Base-by-base conservation (phyloP, 2,888 invertebrate species). In the Hemithea aestivaria region DNA sequence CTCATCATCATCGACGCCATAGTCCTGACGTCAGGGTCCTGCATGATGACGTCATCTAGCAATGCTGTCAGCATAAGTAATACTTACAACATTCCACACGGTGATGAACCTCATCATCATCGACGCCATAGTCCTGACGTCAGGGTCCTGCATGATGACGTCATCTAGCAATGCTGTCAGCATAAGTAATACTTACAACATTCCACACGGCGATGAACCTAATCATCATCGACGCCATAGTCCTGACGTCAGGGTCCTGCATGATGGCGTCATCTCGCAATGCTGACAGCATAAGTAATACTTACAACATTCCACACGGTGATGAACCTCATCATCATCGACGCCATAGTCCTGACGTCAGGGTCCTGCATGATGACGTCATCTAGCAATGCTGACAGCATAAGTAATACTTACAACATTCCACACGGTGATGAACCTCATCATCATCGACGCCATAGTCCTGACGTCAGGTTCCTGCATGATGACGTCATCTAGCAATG, bases 281-380 rank as follows among this genome's bases (percentile, higher is more conserved):
- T 16, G 16, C 16, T 7, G 40, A 20, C 9, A 20, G 7, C n/a
- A 4, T 11, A 2, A 16, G 3, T 16, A 2, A 7, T 12, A 43
- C 47, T 52, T 16, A 51, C 51, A 27, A 51, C 21, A 28, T 51
- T 51, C 51, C 48, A 51, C 11, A 51, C 23, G 8, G 51, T 51
- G 0, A 51, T 3, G 7, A 44, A 51, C 1, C 35, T 29, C 0
- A 33, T 35, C 20, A 44, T 44, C 51, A 51, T 48, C 0, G n/a
- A n/a, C n/a, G n/a, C n/a, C n/a, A n/a, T n/a, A n/a, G n/a, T n/a
- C n/a, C n/a, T n/a, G 44, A 28, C n/a, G 0, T 44, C 35, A 1
- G 44, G 40, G 2, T 44, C 40, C 6, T 36, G 35, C 10, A 40
- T 6, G 4, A 45, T 2, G 1, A 35, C 26, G 5, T 41, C 41